phyloP scores from a whole-genome alignment of 2,888 invertebrate genomes.

The Cyclophora albipunctata region DNA sequence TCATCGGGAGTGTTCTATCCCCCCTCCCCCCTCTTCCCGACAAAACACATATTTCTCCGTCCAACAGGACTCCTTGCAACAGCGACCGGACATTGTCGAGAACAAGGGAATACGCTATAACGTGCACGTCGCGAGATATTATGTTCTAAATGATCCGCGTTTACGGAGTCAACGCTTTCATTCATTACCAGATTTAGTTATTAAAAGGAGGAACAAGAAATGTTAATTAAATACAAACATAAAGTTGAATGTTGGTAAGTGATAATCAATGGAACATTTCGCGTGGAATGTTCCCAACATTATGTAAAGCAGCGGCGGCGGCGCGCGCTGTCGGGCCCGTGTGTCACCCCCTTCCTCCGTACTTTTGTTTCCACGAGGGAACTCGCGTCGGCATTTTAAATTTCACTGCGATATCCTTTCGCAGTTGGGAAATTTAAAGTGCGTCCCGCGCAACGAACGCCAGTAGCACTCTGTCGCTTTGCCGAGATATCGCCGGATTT shows the following conservation, averaged over 20 bases:
- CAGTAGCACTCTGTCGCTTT: conserved; percentile 62
- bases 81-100: conserved; percentile 30
- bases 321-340: conserved; percentile 9
- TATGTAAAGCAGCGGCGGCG: conserved; percentile 37
- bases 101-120: conserved; percentile 21
- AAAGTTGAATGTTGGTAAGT: conserved; percentile 7
- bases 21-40: conserved; percentile 17
- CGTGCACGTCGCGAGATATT: not conserved
- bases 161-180: not conserved
- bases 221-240: not conserved
- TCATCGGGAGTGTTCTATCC: conserved; percentile 29
- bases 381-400: conserved; percentile 51
- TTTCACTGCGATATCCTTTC: conserved; percentile 54
- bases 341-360: conserved; percentile 20
- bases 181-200: not conserved
- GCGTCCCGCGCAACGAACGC: conserved; percentile 57
- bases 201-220: not conserved
- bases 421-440: conserved; percentile 61
- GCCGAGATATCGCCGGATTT: conserved; percentile 66
- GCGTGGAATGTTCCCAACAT: conserved; percentile 21
- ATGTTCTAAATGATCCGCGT: not conserved
- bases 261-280: conserved; percentile 43
- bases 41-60: conserved; percentile 45
- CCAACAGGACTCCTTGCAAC: conserved; percentile 33
- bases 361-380: conserved; percentile 44